phyloP scores from a whole-genome alignment of 37 sponge, comb jelly and placozoan genomes.

The Petrosia ficiformis region DNA sequence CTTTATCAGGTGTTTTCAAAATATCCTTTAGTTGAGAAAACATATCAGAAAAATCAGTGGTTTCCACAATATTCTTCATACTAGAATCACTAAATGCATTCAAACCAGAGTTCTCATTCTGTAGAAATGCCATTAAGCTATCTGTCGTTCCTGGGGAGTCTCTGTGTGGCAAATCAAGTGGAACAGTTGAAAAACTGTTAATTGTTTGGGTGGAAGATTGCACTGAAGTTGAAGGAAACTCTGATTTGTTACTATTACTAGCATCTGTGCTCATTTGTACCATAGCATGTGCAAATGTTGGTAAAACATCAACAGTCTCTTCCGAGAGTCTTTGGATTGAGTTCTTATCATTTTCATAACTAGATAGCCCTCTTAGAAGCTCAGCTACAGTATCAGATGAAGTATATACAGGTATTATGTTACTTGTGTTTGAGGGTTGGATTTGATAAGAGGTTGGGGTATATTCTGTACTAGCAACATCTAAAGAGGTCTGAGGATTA shows the following conservation, averaged over 20 bases:
- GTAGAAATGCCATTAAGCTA: not conserved
- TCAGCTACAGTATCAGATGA: constrained; percentile 46
- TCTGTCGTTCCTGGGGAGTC: not conserved
- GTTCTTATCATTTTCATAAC: not conserved
- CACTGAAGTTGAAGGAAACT: not conserved
- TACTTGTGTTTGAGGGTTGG: not conserved
- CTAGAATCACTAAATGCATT: constrained; percentile 8
- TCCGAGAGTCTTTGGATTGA: constrained; percentile 33
- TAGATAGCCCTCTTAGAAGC: constrained; percentile 33
- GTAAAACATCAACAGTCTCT: constrained; percentile 39
- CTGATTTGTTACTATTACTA: not conserved
- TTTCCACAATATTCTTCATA: constrained; percentile 8
- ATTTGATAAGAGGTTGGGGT: not conserved
- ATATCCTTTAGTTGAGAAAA: constrained; percentile 37
- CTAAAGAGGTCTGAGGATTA: not conserved
- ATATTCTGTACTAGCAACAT: not conserved
- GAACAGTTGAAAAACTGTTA: not conserved
- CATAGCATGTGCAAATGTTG: constrained; percentile 40
- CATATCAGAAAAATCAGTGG: constrained; percentile 13
- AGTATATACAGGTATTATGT: constrained; percentile 8
- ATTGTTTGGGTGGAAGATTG: not conserved
- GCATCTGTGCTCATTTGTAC: not conserved
- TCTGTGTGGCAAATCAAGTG: not conserved
- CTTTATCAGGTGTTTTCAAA: constrained; percentile 22
- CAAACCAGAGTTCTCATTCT: not conserved